Base-by-base conservation (phyloP, 2,113 vertebrate species). In the Gila orcuttii region DNA sequence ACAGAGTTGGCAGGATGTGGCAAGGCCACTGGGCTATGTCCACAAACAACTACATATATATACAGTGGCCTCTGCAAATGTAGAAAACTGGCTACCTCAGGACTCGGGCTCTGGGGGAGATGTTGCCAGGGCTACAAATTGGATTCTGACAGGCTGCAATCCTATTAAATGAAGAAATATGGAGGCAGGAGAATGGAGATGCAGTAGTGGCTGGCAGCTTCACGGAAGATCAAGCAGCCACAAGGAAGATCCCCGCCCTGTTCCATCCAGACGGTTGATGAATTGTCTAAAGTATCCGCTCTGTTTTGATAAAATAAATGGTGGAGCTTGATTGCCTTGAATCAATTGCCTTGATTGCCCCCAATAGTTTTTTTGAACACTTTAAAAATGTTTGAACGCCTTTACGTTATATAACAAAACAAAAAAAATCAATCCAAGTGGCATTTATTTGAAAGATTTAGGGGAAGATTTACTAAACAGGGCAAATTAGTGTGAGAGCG, bases 91-190 rank as follows among this genome's bases (percentile, higher is more conserved):
- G 73, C 57, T 25, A 71, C 55, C 68, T 81, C 69, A 77, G 60
- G 79, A 52, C 75, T 52, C 55, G 7, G 42, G 47, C 79, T 83
- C 66, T 15, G 23, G 89, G 88, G 88, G 84, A 89, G 91, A 87
- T 82, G 86, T 88, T 90, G 84, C 86, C 52, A 86, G 88, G 73
- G 90, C 88, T 87, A 87, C 86, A 92, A 92, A 93, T 90, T 87
- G 90, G 87, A 90, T 79, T 28, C 87, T 92, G 91, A 92, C 91
- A 92, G 89, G 88, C 88, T 84, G 75, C 88, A 92, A 90, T 93
- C 86, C 89, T 90, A 91, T 92, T 93, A 94, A 91, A 92, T 90
- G 89, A 92, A 93, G 92, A 93, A 94, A 92, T 93, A 93, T 93
- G 91, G 91, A 86, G 87, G 87, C 82, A 71, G 81, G 64, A 87